These are phyloP conservation scores for Aurelia sp. DNA, from an alignment of 30 jellyfish, hydroid and myxozoan genomes.

Conservation along the genomic window DNA sequence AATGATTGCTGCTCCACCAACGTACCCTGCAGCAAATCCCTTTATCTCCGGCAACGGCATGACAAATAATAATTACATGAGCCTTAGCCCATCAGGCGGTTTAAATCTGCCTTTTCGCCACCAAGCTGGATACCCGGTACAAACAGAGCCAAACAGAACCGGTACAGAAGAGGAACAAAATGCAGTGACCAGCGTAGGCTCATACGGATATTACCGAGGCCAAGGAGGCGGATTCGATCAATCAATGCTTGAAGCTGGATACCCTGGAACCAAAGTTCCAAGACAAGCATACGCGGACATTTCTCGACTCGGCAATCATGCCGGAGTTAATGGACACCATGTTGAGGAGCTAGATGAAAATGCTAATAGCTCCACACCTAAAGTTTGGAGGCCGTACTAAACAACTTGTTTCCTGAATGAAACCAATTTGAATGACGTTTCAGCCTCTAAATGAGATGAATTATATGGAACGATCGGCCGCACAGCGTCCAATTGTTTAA, in stretches of 20 bases:
- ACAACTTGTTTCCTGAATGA: background rate
- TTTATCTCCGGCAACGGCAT: constrained; percentile 70
- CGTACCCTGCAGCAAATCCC: constrained; percentile 81
- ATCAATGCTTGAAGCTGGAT: constrained; percentile 50
- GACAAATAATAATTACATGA: constrained; percentile 90
- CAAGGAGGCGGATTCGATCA: constrained; percentile 75
- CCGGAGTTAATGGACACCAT: constrained; percentile 86
- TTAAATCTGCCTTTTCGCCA: constrained; percentile 92
- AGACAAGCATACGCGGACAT: constrained; percentile 73
- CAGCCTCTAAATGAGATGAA: background rate
- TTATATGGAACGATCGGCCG: constrained; percentile 19
- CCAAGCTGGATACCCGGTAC: constrained; percentile 76
- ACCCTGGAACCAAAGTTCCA: constrained; percentile 22
- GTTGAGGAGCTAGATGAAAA: constrained; percentile 94
- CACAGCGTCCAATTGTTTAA: constrained; percentile 45
- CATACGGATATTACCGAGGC: constrained; percentile 82
- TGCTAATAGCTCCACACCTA: constrained; percentile 93
- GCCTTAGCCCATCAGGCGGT: constrained; percentile 90
- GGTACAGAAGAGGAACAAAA: constrained; percentile 64
- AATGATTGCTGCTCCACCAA: constrained; percentile 73
- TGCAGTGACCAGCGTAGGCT: constrained; percentile 64
- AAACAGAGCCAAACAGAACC: constrained; percentile 69
- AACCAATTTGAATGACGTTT: constrained; percentile 3
- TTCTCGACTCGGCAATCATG: constrained; percentile 75
- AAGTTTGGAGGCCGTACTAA: constrained; percentile 98